phyloP scores from a whole-genome alignment of 2,797 vertebrate genomes.

The Phalanger gymnotis region DNA sequence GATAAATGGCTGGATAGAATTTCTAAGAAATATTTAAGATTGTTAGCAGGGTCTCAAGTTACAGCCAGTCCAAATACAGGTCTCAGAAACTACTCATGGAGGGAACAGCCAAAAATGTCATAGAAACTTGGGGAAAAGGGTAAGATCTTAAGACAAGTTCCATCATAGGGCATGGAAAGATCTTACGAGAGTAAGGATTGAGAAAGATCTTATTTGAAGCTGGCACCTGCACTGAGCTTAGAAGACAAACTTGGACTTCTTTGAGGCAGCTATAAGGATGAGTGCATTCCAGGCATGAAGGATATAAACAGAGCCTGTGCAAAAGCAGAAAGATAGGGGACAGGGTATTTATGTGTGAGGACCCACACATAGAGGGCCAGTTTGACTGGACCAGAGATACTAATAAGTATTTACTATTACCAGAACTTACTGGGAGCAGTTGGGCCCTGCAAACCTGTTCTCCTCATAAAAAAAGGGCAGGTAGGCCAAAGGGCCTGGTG shows the following conservation, averaged over 20 bases:
- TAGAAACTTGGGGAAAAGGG: neutral
- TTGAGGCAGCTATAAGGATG: neutral
- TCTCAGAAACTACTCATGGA: neutral
- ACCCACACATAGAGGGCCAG: neutral
- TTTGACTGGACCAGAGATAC: neutral
- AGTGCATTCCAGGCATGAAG: neutral
- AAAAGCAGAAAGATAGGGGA: neutral
- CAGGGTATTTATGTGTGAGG: neutral
- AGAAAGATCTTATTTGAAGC: neutral
- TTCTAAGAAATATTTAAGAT: slow-evolving; percentile 31
- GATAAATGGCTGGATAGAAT: neutral
- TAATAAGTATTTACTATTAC: neutral
- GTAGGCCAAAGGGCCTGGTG: slow-evolving; percentile 5
- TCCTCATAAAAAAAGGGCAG: neutral
- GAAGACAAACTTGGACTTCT: neutral
- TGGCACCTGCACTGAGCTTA: neutral
- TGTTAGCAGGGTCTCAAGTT: neutral
- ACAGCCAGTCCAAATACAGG: neutral
- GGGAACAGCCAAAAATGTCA: neutral
- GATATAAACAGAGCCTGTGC: neutral
- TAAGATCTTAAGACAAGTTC: neutral
- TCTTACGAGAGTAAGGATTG: neutral
- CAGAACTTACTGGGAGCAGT: neutral
- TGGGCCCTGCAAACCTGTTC: neutral
- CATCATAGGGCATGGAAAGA: neutral